Conservation (phyloP, 2,113 vertebrate species). For the Gnathonemus longibarbis region DNA sequence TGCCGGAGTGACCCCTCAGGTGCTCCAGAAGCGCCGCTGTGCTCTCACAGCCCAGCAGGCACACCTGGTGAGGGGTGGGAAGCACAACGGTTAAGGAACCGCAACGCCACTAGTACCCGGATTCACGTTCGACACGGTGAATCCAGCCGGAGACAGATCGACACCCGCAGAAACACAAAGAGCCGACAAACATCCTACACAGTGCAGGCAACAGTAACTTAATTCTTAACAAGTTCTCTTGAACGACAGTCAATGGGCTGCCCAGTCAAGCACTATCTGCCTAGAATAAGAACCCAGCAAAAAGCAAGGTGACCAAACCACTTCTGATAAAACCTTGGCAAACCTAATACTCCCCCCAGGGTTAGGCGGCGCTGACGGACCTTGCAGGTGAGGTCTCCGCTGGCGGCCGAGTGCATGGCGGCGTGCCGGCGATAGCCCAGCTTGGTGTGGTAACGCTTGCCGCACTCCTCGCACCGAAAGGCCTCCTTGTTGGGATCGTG, state of each 20-base stretch:
- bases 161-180: not conserved
- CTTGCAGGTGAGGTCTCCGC: slow-evolving; percentile 75
- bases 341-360: not conserved
- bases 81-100: not conserved
- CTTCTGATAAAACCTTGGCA: not conserved
- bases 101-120: not conserved
- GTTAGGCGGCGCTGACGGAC: slow-evolving; percentile 20
- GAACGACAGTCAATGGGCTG: not conserved
- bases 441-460: slow-evolving; percentile 95
- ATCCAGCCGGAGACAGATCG: not conserved
- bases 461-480: slow-evolving; percentile 86
- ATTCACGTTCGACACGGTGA: not conserved
- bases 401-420: slow-evolving; percentile 61
- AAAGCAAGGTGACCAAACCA: not conserved
- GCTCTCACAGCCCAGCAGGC: slow-evolving; percentile 74
- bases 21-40: slow-evolving; percentile 83
- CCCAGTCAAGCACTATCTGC: not conserved
- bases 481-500: slow-evolving; percentile 80
- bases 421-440: slow-evolving; percentile 85
- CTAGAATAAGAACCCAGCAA: not conserved
- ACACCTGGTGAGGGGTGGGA: slow-evolving; percentile 37
- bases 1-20: slow-evolving; percentile 76
- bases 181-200: not conserved
- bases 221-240: not conserved
- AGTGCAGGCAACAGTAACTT: not conserved